These are phyloP conservation scores for Cryptotermes secundus DNA, from an alignment of 1,140 invertebrate genomes.

Conservation along the genomic window DNA sequence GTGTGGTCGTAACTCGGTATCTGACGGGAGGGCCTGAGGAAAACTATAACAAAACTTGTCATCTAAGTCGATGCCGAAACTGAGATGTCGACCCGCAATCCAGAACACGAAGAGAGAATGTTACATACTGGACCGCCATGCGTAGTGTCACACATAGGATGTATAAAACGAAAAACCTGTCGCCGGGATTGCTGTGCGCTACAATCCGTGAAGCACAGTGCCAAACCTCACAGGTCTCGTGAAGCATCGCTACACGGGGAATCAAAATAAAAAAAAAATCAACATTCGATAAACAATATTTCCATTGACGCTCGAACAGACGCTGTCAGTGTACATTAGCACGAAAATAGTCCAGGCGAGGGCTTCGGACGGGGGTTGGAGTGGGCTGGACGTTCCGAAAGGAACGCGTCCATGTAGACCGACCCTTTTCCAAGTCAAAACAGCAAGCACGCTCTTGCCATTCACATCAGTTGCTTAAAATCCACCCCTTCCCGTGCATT, in stretches of 20 bases:
- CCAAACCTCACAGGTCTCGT: neutral
- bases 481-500: neutral
- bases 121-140: no score
- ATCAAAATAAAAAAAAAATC: neutral
- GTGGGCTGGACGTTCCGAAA: neutral
- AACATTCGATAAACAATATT: constrained; percentile 19
- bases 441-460: neutral
- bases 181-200: neutral
- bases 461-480: neutral
- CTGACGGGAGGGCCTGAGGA: no score
- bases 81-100: no score
- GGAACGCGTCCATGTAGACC: neutral
- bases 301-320: neutral
- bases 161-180: neutral
- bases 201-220: neutral
- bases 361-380: neutral
- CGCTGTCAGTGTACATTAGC: neutral
- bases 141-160: no score
- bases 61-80: no score
- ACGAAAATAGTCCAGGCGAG: neutral
- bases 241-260: neutral
- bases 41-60: no score
- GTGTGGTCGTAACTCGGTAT: no score
- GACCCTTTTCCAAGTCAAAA: neutral
- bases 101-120: no score